These are phyloP conservation scores for Cromileptes altivelis DNA, from an alignment of 2,113 vertebrate species.

Conservation along the genomic window DNA sequence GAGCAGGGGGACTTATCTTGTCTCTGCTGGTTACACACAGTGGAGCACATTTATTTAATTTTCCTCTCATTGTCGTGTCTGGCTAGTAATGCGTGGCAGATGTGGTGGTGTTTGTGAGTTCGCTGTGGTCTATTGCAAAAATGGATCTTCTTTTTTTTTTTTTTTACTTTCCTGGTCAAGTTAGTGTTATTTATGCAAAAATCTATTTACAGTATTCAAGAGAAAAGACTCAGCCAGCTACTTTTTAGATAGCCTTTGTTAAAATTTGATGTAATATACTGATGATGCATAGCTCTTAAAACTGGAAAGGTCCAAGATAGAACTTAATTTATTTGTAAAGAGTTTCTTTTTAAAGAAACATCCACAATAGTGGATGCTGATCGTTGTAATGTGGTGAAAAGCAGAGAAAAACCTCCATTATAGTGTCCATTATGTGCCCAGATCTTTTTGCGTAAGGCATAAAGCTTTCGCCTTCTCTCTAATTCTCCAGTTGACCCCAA, in stretches of 20 bases:
- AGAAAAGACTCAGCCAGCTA: neutral
- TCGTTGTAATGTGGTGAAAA: conserved; percentile 13
- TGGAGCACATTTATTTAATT: conserved; percentile 75
- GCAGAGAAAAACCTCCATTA: conserved; percentile 29
- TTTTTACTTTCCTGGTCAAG: neutral
- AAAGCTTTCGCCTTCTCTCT: conserved; percentile 14
- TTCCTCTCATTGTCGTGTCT: conserved; percentile 71
- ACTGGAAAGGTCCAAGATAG: neutral
- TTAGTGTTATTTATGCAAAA: conserved; percentile 41
- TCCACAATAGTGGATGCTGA: neutral
- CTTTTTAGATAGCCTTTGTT: neutral
- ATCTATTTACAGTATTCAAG: conserved; percentile 21
- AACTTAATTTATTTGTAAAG: neutral
- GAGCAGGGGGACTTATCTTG: conserved; percentile 55
- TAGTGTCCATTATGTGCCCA: neutral
- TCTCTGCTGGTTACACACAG: conserved; percentile 54
- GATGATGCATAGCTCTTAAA: neutral
- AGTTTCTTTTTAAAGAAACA: neutral
- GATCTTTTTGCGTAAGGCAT: conserved; percentile 1
- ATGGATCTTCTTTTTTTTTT: conserved; percentile 2
- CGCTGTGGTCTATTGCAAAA: conserved; percentile 52
- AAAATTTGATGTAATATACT: neutral
- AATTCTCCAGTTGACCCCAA: conserved; percentile 45
- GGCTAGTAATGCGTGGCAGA: conserved; percentile 74
- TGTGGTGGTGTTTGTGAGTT: conserved; percentile 67